Percentiles rank a stretch among this genome's conserved stretches.
phyloP scores from a whole-genome alignment of 2,113 vertebrate genomes.

The Craseonycteris thonglongyai region DNA sequence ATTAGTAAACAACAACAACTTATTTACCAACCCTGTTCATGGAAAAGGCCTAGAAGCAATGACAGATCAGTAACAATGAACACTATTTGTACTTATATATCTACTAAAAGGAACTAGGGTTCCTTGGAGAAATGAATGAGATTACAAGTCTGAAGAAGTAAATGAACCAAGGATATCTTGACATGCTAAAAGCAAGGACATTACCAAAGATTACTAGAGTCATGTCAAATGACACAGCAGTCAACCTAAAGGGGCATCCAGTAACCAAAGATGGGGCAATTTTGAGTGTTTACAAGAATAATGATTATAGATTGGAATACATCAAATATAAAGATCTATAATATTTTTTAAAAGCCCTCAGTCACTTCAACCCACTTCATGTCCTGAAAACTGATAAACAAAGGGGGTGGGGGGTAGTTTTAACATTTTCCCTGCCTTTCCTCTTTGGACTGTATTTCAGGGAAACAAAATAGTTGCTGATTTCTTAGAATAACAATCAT shows the following conservation, averaged over 20 bases:
- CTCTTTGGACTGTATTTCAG: conserved; percentile 3
- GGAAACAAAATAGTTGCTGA: neutral
- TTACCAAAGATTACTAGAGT: neutral
- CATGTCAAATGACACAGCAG: neutral
- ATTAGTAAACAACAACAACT: neutral
- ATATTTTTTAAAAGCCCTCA: neutral
- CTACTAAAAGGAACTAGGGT: neutral
- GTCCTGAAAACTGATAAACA: conserved; percentile 12
- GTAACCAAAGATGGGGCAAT: neutral
- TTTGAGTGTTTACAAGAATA: neutral
- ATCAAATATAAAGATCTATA: neutral
- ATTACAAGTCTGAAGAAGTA: neutral
- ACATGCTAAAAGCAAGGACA: neutral
- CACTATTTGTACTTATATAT: neutral
- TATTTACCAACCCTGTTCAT: neutral
- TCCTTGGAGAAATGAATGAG: conserved; percentile 3
- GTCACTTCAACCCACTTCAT: conserved; percentile 4
- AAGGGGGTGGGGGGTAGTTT: neutral
- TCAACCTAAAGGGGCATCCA: neutral
- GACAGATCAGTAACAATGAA: neutral
- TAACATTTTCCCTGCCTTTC: neutral
- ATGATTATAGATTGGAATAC: neutral
- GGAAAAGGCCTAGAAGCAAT: neutral
- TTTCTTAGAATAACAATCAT: neutral
- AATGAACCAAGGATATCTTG: neutral